Evolutionary conservation across 2,888 invertebrate species (phyloP), one percentile per base, ranked within the genome.

Genomic region (Seira sanloemensis): DNA sequence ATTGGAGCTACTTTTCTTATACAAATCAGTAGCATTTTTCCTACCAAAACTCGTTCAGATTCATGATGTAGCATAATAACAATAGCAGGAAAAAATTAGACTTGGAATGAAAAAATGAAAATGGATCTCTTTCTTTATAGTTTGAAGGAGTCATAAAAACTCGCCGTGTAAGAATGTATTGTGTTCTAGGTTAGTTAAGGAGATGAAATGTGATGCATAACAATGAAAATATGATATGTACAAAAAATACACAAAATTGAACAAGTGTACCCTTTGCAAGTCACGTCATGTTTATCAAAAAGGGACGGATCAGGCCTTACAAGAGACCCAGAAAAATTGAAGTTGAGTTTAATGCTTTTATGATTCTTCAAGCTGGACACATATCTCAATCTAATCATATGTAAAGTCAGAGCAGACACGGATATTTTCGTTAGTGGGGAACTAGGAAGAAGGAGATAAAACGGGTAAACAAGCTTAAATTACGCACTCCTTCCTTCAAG

Each of bases 171-270:
- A 7, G 37, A 4, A 78, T 65, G 23, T 9, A 54, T 54, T 66
- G 73, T 72, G 46, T 46, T 50, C 25, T 68, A 79, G 78, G 78
- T 79, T 79, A 79, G 78, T 79, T 72, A 79, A 79, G 24, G 54
- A 72, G 69, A n/a, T 25, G 58, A 58, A 23, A 9, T 66, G 19
- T 19, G 12, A 24, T 9, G 19, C 7, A 66, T 19, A 19, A 5
- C 24, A 16, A 19, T 12, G 24, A 23, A 21, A n/a, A 7, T 12
- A 19, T 66, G 9, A 16, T 9, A 19, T 65, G 18, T n/a, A n/a
- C n/a, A n/a, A n/a, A n/a, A n/a, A 58, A 65, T 27, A 54, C 62
- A 66, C 37, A n/a, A 69, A 26, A 54, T 50, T 23, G 7, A 73
- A 7, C 24, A 77, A 69, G 68, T 37, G 37, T 77, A 65, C 78